Percentiles rank a stretch among this genome's conserved stretches.
Evolutionary conservation across 2,113 vertebrate species (phyloP).

Genomic region (Onychostoma macrolepis): DNA sequence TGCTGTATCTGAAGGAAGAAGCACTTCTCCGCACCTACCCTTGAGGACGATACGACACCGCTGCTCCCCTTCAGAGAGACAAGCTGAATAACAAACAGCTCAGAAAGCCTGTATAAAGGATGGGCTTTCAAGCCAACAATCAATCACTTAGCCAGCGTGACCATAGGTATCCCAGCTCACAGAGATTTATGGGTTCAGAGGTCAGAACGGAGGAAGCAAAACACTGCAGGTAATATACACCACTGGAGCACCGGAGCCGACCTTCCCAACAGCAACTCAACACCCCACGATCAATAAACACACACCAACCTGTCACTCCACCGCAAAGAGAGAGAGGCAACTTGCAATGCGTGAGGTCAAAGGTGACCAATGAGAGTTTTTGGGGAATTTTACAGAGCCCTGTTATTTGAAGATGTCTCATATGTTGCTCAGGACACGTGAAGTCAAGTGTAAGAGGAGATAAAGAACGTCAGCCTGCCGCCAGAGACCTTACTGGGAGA

Average conservation of each 20-base stretch:
- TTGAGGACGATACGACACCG: background rate
- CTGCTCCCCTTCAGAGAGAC: constrained; percentile 41
- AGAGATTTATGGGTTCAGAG: constrained; percentile 32
- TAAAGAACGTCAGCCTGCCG: background rate
- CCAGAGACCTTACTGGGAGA: background rate
- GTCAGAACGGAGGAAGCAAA: constrained; percentile 31
- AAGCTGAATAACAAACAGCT: constrained; percentile 63
- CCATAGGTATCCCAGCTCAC: constrained; percentile 43
- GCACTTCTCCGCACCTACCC: background rate
- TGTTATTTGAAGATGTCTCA: background rate
- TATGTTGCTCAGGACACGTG: background rate
- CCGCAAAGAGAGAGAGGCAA: background rate
- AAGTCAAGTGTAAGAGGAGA: background rate
- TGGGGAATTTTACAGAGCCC: background rate
- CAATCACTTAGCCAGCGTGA: constrained; percentile 60
- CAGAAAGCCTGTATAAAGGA: constrained; percentile 61
- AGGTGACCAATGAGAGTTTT: background rate
- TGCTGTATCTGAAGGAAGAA: constrained; percentile 24
- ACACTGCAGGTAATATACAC: constrained; percentile 26
- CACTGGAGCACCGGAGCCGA: constrained; percentile 34
- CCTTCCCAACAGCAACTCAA: constrained; percentile 59
- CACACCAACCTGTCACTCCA: constrained; percentile 20
- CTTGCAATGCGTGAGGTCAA: background rate
- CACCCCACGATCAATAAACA: constrained; percentile 43
- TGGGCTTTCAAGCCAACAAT: constrained; percentile 65